These are phyloP conservation scores for Labia minor DNA, from an alignment of 2,888 invertebrate genomes.

Conservation along the genomic window DNA sequence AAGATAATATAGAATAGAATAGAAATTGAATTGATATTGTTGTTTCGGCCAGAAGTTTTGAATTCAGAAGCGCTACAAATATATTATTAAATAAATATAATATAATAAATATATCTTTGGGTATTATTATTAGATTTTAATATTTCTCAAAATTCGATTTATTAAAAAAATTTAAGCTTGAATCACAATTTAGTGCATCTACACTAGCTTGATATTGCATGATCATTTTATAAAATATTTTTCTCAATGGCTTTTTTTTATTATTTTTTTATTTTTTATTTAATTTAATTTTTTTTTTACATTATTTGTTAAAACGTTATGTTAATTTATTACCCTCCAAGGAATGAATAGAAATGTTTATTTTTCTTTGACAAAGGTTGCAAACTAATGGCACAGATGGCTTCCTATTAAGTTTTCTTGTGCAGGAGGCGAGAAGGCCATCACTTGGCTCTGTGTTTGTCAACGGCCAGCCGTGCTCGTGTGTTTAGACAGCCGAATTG, in stretches of 20 bases:
- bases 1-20: too few relatives aligned
- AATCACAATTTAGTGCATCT: too few relatives aligned
- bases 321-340: neutral
- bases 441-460: neutral
- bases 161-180: too few relatives aligned
- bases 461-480: neutral
- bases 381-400: neutral
- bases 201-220: neutral
- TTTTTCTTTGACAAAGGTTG: conserved; percentile 7
- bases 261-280: conserved; percentile 8
- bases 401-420: conserved; percentile 5
- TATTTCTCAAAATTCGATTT: too few relatives aligned
- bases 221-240: conserved; percentile 13
- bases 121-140: too few relatives aligned
- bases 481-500: conserved; percentile 2
- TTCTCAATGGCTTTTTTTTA: neutral
- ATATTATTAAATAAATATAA: too few relatives aligned
- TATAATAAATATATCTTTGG: too few relatives aligned
- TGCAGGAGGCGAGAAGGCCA: conserved; percentile 13
- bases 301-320: neutral
- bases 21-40: too few relatives aligned
- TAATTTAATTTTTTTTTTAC: conserved; percentile 14
- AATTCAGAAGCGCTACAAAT: too few relatives aligned
- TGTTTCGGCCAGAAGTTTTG: too few relatives aligned
- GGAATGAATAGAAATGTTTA: conserved; percentile 9